A percentile compares a stretch with the other conserved stretches of the same genome.
Evolutionary conservation across 2,113 vertebrate genomes (phyloP).

Genomic region (Nyctereutes procyonoides): DNA sequence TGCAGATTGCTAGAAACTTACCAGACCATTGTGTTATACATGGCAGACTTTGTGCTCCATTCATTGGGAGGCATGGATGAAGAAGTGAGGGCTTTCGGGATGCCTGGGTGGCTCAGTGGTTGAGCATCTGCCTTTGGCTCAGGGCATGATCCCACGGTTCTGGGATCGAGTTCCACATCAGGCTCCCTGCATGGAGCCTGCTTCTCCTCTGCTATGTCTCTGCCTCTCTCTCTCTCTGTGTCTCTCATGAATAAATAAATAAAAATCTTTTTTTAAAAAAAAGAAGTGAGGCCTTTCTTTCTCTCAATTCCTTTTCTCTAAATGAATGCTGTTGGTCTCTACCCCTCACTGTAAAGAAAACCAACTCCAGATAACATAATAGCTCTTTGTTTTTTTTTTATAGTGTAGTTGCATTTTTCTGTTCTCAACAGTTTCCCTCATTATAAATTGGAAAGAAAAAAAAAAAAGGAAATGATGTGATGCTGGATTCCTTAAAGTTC

Average conservation of each 20-base stretch:
- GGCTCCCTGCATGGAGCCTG: no score
- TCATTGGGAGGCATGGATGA: background rate
- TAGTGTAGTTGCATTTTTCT: slow-evolving; percentile 17
- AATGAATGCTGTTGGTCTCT: slow-evolving; percentile 60
- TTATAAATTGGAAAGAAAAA: slow-evolving; percentile 25
- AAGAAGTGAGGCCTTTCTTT: slow-evolving; percentile 9
- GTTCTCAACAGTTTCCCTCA: slow-evolving; percentile 47
- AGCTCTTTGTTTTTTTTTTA: slow-evolving; percentile 56
- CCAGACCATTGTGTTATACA: background rate
- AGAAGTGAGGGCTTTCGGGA: background rate
- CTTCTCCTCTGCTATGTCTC: no score
- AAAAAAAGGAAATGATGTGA: background rate
- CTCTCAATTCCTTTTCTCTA: slow-evolving; percentile 64
- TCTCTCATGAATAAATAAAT: no score
- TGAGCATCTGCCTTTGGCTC: no score
- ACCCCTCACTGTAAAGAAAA: slow-evolving; percentile 58
- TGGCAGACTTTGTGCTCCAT: background rate
- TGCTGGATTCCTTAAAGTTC: slow-evolving; percentile 59
- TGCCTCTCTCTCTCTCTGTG: no score
- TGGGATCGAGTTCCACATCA: no score
- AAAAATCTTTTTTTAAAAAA: no score
- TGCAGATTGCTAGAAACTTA: slow-evolving; percentile 24
- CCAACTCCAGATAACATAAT: slow-evolving; percentile 58
- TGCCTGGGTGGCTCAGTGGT: no score
- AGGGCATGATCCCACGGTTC: no score